These are phyloP conservation scores for Phrynocephalus guinanensis DNA, from an alignment of 2,797 vertebrate genomes.

Conservation along the genomic window DNA sequence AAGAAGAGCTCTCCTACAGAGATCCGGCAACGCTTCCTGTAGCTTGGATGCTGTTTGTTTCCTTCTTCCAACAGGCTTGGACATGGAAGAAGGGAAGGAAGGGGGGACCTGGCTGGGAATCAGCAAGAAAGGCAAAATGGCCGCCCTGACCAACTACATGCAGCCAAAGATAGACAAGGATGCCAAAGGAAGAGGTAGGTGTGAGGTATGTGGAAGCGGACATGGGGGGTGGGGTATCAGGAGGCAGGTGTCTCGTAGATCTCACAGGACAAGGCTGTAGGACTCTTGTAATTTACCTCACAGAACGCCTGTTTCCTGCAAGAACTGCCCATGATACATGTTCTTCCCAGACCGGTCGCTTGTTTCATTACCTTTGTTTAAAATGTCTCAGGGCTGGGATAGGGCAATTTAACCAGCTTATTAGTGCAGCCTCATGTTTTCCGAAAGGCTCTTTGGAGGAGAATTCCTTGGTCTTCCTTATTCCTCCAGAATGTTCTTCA, in stretches of 20 bases:
- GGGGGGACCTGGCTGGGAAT: constrained; percentile 97
- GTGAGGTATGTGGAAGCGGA: background rate
- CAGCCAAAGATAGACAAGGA: constrained; percentile 84
- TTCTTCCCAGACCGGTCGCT: background rate
- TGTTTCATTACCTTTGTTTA: background rate
- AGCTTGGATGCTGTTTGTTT: background rate
- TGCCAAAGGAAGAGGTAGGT: constrained; percentile 89
- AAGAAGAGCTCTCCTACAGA: background rate
- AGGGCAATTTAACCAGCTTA: too few species aligned
- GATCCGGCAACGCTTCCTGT: background rate
- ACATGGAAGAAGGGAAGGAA: constrained; percentile 93
- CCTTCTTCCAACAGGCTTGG: constrained; percentile 82
- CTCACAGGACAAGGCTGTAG: background rate
- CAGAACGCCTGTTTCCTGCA: too few species aligned
- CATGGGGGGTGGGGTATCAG: too few species aligned
- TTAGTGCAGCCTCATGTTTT: too few species aligned
- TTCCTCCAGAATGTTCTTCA: too few species aligned
- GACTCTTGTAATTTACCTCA: background rate
- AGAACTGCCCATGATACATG: too few species aligned
- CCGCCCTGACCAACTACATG: constrained; percentile 95
- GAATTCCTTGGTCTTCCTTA: too few species aligned
- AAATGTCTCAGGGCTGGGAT: too few species aligned
- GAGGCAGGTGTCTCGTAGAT: too few species aligned
- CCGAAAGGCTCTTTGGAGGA: too few species aligned
- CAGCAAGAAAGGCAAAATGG: constrained; percentile 90